These are phyloP conservation scores for Felis chaus DNA, from an alignment of 2,113 vertebrate species.

Conservation along the genomic window DNA sequence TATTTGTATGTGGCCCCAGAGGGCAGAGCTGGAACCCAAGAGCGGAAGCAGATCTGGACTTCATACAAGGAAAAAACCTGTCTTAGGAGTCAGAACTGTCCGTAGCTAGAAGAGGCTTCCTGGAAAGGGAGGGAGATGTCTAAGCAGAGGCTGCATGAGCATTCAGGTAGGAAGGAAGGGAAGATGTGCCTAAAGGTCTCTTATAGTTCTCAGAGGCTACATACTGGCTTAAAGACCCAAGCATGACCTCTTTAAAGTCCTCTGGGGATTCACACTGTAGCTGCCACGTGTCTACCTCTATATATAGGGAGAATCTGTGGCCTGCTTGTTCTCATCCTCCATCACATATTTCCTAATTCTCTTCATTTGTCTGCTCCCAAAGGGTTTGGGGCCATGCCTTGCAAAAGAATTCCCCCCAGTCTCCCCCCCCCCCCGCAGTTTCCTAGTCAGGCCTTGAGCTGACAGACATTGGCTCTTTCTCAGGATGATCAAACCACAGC, in stretches of 20 bases:
- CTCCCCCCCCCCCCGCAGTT: background rate
- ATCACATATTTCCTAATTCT: background rate
- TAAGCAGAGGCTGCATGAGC: background rate
- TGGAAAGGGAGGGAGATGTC: background rate
- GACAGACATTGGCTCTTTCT: constrained; percentile 32
- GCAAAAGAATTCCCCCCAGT: background rate
- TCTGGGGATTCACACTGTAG: background rate
- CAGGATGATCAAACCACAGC: background rate
- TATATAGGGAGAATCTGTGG: background rate
- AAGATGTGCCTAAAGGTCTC: background rate
- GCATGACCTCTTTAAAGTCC: background rate
- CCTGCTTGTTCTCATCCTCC: background rate
- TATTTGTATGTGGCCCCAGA: background rate
- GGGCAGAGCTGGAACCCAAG: background rate
- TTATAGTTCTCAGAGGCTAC: background rate
- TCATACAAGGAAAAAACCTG: background rate
- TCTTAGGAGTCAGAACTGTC: background rate
- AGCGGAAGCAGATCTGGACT: background rate
- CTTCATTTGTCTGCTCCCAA: background rate
- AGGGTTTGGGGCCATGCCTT: background rate
- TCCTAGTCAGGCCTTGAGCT: background rate
- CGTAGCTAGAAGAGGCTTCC: background rate
- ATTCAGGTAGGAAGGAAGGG: background rate
- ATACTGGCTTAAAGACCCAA: background rate
- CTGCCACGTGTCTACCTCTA: background rate